Conservation (phyloP, 2,888 invertebrate genomes). For the Dryomyza anilis region DNA sequence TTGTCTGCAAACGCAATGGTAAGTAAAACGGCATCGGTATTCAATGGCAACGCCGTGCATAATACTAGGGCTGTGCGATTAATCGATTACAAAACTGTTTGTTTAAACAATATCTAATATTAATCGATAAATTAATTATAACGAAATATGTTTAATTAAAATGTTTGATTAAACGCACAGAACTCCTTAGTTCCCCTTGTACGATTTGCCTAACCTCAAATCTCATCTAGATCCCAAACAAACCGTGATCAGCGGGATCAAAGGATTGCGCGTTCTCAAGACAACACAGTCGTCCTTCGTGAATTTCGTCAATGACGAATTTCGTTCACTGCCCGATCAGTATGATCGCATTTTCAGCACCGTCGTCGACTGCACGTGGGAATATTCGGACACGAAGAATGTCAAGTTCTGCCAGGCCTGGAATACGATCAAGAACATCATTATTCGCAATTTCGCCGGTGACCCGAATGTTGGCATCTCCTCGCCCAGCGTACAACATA, state of each 20-base stretch:
- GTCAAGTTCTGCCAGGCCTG: conserved; percentile 75
- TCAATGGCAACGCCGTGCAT: background rate
- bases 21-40: conserved; percentile 54
- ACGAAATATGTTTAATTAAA: too few species aligned
- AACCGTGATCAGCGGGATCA: conserved; percentile 71
- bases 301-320: conserved; percentile 80
- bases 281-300: conserved; percentile 81
- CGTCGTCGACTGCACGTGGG: conserved; percentile 76
- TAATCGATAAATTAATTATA: too few species aligned
- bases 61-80: too few species aligned
- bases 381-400: conserved; percentile 68
- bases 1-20: conserved; percentile 73
- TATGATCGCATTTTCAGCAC: conserved; percentile 78
- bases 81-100: too few species aligned
- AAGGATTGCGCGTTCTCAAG: conserved; percentile 74
- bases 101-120: too few species aligned
- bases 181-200: background rate
- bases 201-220: background rate
- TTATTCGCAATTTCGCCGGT: conserved; percentile 78
- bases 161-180: too few species aligned
- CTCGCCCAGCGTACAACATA: conserved; percentile 81
- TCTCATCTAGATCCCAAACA: conserved; percentile 62
- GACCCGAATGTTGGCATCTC: conserved; percentile 73
- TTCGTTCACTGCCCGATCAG: conserved; percentile 75
- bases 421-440: conserved; percentile 72